Base-by-base conservation (phyloP, 2,888 invertebrate genomes). In the Pterobdella sp. region DNA sequence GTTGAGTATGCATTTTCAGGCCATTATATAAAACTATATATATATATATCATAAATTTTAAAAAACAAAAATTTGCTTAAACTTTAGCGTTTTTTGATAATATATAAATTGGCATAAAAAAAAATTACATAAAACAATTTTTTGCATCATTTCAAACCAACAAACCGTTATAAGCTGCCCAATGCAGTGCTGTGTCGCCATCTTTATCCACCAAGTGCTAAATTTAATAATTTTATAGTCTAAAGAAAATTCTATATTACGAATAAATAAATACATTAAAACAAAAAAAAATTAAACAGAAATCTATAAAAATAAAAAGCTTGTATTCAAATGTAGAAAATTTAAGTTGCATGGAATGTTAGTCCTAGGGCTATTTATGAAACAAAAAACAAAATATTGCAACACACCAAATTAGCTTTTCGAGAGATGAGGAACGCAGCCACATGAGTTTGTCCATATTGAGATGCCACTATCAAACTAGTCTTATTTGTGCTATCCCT, bases 181-280 rank as follows among this genome's bases (percentile, higher is more conserved):
- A 94, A 81, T 94, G 94, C 37, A 94, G 85, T 0, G 94, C 93
- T 0, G 92, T 92, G 80, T 94, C 94, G 0, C 94, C 94, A 81
- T 94, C 94, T 78, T 92, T 92, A 80, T 94, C 94, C 0, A 91
- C 90, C 0, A 56, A 18, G 67, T 92, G 86, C 80, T 92, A 90
- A 77, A 92, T n/a, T n/a, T n/a, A n/a, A n/a, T n/a, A n/a, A n/a
- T n/a, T n/a, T n/a, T n/a, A n/a, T n/a, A n/a, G n/a, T n/a, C n/a
- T n/a, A n/a, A n/a, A n/a, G n/a, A n/a, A n/a, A n/a, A n/a, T n/a
- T n/a, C n/a, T n/a, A n/a, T n/a, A n/a, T n/a, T n/a, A n/a, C n/a
- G n/a, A n/a, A n/a, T n/a, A n/a, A n/a, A n/a, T n/a, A n/a, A n/a
- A n/a, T n/a, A n/a, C n/a, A n/a, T n/a, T n/a, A n/a, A n/a, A 18